A percentile compares a stretch with the other conserved stretches of the same genome.
Conservation (phyloP, 2,797 vertebrate species). For the Crenuchus spilurus region DNA sequence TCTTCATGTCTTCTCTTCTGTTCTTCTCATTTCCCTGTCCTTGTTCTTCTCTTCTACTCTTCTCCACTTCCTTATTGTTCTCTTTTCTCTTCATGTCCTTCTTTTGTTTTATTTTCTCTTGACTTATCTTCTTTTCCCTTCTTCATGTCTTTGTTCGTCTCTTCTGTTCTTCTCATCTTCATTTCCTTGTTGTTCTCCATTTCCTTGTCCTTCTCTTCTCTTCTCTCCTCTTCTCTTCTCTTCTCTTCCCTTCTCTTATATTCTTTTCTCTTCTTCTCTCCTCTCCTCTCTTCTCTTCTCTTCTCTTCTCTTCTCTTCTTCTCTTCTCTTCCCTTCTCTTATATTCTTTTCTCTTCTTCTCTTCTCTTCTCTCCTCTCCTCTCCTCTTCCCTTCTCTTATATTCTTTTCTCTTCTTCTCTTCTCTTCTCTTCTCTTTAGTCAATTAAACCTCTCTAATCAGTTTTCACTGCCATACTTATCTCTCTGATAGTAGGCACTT, state of each 20-base stretch:
- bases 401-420: background rate
- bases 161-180: background rate
- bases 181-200: too few relatives aligned
- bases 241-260: background rate
- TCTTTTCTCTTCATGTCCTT: too few relatives aligned
- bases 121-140: too few relatives aligned
- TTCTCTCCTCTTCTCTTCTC: background rate
- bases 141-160: background rate
- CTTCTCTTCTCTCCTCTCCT: background rate
- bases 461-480: background rate
- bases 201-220: background rate
- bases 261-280: background rate
- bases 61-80: too few relatives aligned
- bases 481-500: constrained; percentile 10
- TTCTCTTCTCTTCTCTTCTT: background rate
- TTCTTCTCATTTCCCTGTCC: too few relatives aligned
- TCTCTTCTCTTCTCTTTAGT: background rate
- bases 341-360: too few relatives aligned
- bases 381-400: background rate
- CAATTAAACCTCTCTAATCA: too few relatives aligned
- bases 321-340: too few relatives aligned
- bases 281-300: background rate
- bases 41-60: too few relatives aligned
- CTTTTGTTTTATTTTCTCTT: background rate
- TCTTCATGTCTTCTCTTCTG: background rate